Conservation (phyloP, 2,113 vertebrate species). For the Entomyzon cyanotis region DNA sequence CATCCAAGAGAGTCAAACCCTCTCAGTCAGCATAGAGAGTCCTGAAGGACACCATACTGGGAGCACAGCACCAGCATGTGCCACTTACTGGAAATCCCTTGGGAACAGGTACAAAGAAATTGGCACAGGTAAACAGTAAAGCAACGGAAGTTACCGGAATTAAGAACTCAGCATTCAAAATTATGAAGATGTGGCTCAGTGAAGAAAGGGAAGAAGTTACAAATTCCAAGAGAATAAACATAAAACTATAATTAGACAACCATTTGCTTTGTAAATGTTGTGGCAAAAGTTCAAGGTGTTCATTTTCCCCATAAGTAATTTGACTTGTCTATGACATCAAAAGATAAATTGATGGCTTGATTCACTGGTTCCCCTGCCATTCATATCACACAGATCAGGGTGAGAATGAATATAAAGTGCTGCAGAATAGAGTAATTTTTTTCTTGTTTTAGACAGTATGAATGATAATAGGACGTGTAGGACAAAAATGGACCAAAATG, state of each 20-base stretch:
- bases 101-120: not conserved
- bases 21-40: not conserved
- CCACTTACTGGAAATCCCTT: not conserved
- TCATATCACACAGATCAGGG: not conserved
- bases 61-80: not conserved
- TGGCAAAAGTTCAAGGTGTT: conserved; percentile 6
- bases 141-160: not conserved
- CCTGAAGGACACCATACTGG: not conserved
- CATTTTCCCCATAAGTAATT: not conserved
- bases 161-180: not conserved
- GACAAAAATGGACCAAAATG: not conserved
- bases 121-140: not conserved
- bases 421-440: not conserved
- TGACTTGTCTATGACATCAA: not conserved
- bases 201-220: not conserved
- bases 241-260: not conserved
- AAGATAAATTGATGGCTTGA: not conserved
- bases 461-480: not conserved
- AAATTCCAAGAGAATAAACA: not conserved
- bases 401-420: not conserved
- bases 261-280: not conserved
- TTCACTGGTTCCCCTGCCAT: not conserved
- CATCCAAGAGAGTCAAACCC: not conserved
- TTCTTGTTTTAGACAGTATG: not conserved
- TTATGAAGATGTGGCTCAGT: not conserved